Evolutionary conservation across 2,888 invertebrate species (phyloP), one percentile per base, ranked within the genome.

Genomic region (Cerastis rubricosa): DNA sequence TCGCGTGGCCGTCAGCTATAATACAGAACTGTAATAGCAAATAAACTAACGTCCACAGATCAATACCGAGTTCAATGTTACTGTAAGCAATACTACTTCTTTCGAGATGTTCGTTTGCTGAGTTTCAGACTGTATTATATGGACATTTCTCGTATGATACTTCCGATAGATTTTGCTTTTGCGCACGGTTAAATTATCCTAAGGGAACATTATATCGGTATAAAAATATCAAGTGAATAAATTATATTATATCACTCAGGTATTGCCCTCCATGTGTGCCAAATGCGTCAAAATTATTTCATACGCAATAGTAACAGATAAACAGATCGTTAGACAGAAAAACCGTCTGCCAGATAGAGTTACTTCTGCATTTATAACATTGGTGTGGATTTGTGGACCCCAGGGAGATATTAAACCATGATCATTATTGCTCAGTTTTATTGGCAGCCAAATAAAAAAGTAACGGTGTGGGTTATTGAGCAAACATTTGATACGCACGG

Each of bases 381-480:
- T 91, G 88, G 88, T 91, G 92, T 91, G 91, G 87, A 92, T 92
- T 90, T 87, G 74, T 80, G 82, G 73, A 78, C 88, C 90, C 91
- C 87, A 45, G 25, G 65, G 85, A 83, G 70, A 81, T 88, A 90
- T 91, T 90, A 90, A 89, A 89, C 89, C 89, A 87, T 89, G 90
- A 91, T 87, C 87, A 85, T 88, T 90, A 90, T 89, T 89, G 88
- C 87, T 84, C 72, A 78, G 87, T 92, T 93, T 92, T 92, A 93
- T 93, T 90, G 87, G 82, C 85, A 80, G 88, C 88, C 89, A 83
- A 90, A 91, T 90, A 86, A 89, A 90, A 91, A n/a, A 72, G 77
- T 88, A 83, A 87, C 88, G 87, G 89, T 89, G 80, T 87, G 83
- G 87, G 87, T 90, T 90, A 93, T 91, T 90, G 92, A 91, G 91